Evolutionary conservation across 2,888 invertebrate species (phyloP).

Genomic region (Cryptus viduatorius): DNA sequence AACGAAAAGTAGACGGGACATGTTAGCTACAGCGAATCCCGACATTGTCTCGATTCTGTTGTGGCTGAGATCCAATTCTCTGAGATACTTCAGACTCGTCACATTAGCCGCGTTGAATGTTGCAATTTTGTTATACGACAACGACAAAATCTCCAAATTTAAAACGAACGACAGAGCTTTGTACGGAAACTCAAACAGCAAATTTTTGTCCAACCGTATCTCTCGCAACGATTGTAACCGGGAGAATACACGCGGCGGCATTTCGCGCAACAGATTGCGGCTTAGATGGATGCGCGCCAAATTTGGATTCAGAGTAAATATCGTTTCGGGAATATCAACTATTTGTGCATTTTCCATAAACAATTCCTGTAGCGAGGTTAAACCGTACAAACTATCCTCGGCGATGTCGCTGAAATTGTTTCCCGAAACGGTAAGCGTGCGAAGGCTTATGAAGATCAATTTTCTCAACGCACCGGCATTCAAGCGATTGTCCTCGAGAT

Average conservation of each 20-base stretch:
- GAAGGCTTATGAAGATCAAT: conserved; percentile 91
- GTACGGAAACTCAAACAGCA: conserved; percentile 91
- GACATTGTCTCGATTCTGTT: conserved; percentile 92
- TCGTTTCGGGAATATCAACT: conserved; percentile 89
- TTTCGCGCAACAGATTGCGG: conserved; percentile 88
- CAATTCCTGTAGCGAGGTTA: conserved; percentile 92
- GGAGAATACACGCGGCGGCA: conserved; percentile 92
- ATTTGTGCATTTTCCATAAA: conserved; percentile 90
- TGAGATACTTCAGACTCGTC: conserved; percentile 90
- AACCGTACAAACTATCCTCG: conserved; percentile 90
- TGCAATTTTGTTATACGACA: conserved; percentile 89
- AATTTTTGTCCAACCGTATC: conserved; percentile 90
- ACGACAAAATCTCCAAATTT: conserved; percentile 90
- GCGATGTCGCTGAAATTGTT: conserved; percentile 92
- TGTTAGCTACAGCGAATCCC: conserved; percentile 93
- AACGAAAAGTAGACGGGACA: conserved; percentile 91
- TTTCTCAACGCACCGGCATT: conserved; percentile 89
- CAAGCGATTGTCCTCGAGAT: conserved; percentile 91
- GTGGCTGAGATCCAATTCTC: conserved; percentile 90
- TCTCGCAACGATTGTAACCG: conserved; percentile 91
- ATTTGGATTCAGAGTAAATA: conserved; percentile 92
- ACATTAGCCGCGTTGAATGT: conserved; percentile 92
- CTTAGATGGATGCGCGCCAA: conserved; percentile 91
- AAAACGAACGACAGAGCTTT: conserved; percentile 91
- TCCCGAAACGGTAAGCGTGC: conserved; percentile 90